Conservation (phyloP, 2,113 vertebrate species). For the Manacus vitellinus region DNA sequence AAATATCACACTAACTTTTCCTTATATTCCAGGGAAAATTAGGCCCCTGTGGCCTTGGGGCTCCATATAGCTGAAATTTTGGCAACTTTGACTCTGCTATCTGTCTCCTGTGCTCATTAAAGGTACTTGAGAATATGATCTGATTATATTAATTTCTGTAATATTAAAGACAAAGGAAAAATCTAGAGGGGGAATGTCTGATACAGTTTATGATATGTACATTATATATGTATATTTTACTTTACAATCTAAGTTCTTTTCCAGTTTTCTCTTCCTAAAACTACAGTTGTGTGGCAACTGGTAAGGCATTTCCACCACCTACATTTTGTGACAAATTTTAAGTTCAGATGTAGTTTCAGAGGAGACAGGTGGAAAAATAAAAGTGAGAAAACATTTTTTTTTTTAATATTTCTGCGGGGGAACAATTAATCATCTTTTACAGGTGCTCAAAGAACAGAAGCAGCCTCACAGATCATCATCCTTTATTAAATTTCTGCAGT, state of each 20-base stretch:
- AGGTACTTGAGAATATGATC: neutral
- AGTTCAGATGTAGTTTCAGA: neutral
- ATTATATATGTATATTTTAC: neutral
- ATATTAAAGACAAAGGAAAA: neutral
- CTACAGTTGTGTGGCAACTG: neutral
- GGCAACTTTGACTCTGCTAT: neutral
- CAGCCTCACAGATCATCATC: neutral
- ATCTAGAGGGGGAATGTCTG: neutral
- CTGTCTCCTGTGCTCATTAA: neutral
- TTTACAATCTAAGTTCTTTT: neutral
- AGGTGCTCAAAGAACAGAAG: neutral
- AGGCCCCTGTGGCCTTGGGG: neutral
- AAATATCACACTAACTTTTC: neutral
- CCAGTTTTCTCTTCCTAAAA: neutral
- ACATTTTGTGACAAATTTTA: neutral
- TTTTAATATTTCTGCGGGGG: neutral
- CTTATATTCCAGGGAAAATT: neutral
- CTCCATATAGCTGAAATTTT: neutral
- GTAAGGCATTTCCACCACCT: neutral
- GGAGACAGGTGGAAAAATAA: neutral
- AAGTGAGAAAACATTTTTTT: neutral
- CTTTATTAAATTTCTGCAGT: conserved; percentile 1
- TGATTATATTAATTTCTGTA: neutral
- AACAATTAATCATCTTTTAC: conserved; percentile 5
- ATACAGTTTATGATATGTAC: neutral